Evolutionary conservation across 2,888 invertebrate species (phyloP).

Genomic region (Ferdinandea cuprea): DNA sequence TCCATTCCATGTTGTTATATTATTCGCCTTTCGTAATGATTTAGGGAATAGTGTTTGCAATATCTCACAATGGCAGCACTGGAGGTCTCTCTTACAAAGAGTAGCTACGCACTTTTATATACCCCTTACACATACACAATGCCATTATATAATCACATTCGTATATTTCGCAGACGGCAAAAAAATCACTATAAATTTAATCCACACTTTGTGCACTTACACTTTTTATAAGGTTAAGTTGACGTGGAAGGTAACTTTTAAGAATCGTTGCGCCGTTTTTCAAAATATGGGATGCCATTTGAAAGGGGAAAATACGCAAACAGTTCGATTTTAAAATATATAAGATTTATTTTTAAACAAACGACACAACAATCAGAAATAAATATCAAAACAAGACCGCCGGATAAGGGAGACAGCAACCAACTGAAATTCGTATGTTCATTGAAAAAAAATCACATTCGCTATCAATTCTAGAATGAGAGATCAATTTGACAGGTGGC

Average conservation of each 20-base stretch:
- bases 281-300: slow-evolving; percentile 79
- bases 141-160: slow-evolving; percentile 21
- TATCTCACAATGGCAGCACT: background rate
- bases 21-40: no score
- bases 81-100: slow-evolving; percentile 2
- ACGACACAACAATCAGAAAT: background rate
- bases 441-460: background rate
- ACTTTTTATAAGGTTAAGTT: slow-evolving; percentile 70
- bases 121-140: background rate
- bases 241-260: slow-evolving; percentile 76
- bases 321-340: background rate
- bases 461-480: background rate
- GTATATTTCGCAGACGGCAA: slow-evolving; percentile 15
- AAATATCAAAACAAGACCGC: slow-evolving; percentile 6
- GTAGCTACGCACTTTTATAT: background rate
- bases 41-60: no score
- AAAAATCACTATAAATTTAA: background rate
- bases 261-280: slow-evolving; percentile 77
- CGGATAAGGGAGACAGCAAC: slow-evolving; percentile 46
- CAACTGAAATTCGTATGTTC: slow-evolving; percentile 14
- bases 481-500: slow-evolving; percentile 12
- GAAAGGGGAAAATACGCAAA: background rate
- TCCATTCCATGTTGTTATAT: no score
- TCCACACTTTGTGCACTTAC: slow-evolving; percentile 54
- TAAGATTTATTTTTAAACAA: background rate